phyloP scores from a whole-genome alignment of 2,797 vertebrate genomes.

The Hipposideros larvatus region DNA sequence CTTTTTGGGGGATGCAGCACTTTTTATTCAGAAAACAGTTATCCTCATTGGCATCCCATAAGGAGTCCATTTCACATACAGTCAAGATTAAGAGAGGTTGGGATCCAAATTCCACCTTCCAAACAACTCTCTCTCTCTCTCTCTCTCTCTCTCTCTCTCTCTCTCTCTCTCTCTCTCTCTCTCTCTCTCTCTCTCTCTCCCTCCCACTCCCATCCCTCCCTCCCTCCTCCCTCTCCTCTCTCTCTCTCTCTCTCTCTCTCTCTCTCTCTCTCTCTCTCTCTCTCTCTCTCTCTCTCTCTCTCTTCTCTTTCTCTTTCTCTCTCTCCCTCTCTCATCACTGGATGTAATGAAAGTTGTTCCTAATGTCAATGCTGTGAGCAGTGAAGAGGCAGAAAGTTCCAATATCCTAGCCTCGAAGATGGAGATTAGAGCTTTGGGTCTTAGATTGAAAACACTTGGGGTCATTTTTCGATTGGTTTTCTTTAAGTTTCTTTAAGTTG shows the following conservation, averaged over 20 bases:
- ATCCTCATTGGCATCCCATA: not conserved
- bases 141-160: no score
- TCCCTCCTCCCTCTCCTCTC: no score
- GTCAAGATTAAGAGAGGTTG: not conserved
- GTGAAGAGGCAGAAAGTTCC: not conserved
- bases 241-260: no score
- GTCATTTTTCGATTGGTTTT: not conserved
- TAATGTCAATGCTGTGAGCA: not conserved
- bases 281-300: no score
- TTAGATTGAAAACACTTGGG: not conserved
- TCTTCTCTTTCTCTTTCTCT: no score
- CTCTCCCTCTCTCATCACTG: not conserved
- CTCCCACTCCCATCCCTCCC: no score
- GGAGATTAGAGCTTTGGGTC: not conserved
- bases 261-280: no score
- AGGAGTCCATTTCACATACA: not conserved
- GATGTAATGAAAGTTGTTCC: not conserved
- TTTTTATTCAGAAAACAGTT: not conserved
- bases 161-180: no score
- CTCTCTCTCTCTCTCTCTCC: no score
- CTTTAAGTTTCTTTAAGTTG: not conserved
- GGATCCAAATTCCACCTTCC: not conserved
- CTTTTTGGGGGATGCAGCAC: not conserved
- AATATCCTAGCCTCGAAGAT: not conserved
- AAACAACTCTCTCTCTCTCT: no score